Evolutionary conservation across 2,797 vertebrate genomes (phyloP), one percentile per base, ranked within the genome.

Genomic region (Sarcoramphus papa): DNA sequence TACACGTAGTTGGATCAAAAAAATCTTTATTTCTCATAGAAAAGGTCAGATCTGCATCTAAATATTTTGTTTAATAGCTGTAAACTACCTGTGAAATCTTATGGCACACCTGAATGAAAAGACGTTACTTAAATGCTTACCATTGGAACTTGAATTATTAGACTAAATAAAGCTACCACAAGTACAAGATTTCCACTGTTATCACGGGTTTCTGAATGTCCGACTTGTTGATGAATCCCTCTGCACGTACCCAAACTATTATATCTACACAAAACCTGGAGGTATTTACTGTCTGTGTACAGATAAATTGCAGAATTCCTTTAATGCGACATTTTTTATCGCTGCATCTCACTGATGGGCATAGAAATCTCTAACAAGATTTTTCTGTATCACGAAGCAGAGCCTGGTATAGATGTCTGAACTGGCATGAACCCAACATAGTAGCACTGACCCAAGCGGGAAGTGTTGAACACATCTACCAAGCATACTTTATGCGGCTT

Each of bases 261-360:
- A 1, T 1, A 47, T 8, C 33, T 51, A 23, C 23, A 30, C 21
- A 75, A 91, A 62, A 51, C 5, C n/a, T 74, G 6, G 13, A 28
- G 10, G 4, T 25, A 47, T 65, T 81, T 40, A n/a, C 37, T 62
- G 22, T 16, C 51, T 28, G 18, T 2, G 3, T 30, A 43, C n/a
- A 37, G 31, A 62, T 6, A 47, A 62, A 75, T 10, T 40, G 27
- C 16, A 57, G 35, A 75, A 70, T 45, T 53, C 23, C 28, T 47
- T 68, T 47, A 60, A 78, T 14, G 28, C 3, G 31, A 28, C 16
- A 37, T 47, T 18, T 81, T 85, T 90, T 48, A 23, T n/a, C 0
- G 0, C 14, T 31, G 13, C 0, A 0, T 45, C 41, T 57, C 62
- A 40, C 21, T 35, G 35, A 50, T 17, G 25, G 40, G 54, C 30